Evolutionary conservation across 2,113 vertebrate species (phyloP).

Genomic region (Pelvicachromis taeniatus): DNA sequence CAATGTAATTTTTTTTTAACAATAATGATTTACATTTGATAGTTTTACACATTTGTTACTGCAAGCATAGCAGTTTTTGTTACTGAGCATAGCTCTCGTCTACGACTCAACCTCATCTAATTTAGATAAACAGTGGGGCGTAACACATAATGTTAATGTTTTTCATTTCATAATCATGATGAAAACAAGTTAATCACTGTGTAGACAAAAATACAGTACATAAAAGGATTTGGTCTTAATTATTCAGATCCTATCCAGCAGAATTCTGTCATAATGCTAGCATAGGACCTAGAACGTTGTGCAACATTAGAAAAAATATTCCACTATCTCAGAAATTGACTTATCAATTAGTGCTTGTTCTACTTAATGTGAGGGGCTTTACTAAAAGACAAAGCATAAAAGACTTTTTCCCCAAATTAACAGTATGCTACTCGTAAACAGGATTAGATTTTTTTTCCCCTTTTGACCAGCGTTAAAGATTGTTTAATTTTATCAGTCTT

Average conservation of each 20-base stretch:
- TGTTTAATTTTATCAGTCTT: not conserved
- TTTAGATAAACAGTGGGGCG: not conserved
- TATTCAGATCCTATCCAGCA: not conserved
- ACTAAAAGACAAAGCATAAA: not conserved
- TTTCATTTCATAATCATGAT: not conserved
- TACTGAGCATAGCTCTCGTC: not conserved
- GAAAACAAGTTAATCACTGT: not conserved
- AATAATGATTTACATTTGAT: constrained; percentile 38
- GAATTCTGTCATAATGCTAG: not conserved
- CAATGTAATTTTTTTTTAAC: constrained; percentile 4
- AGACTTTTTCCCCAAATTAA: not conserved
- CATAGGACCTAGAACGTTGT: not conserved
- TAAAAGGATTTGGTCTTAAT: not conserved
- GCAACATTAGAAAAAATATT: not conserved
- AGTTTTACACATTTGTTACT: constrained; percentile 16
- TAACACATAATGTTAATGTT: not conserved
- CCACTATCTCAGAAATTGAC: not conserved
- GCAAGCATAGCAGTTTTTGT: not conserved
- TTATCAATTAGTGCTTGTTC: not conserved
- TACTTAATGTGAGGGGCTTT: not conserved
- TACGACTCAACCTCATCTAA: not conserved
- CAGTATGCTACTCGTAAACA: not conserved
- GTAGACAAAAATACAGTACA: not conserved
- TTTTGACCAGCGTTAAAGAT: not conserved
- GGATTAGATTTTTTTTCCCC: fast-evolving